Base-by-base conservation (phyloP, 2,888 invertebrate species). In the Ecliptopera silaceata region DNA sequence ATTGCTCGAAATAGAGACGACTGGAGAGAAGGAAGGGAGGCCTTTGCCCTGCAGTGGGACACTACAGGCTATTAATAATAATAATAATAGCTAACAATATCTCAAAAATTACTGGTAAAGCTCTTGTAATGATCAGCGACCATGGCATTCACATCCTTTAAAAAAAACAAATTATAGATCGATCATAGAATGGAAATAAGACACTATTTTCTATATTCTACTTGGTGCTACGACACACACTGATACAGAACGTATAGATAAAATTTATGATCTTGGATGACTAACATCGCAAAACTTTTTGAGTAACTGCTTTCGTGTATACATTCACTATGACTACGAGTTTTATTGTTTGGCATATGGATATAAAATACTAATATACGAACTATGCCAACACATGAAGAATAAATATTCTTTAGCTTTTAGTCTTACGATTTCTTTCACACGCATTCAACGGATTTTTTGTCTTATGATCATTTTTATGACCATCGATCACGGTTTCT, bases 261-360 rank as follows among this genome's bases (percentile, higher is more conserved):
- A 43, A 56, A 59, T 61, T 63, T 65, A 63, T 57, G 56, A 46
- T 55, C 49, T 49, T 51, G 49, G 45, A 50, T 57, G 47, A 12
- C 47, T 39, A 46, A 44, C 54, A 44, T 47, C 48, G 50, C 53
- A 58, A 69, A 77, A 80, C 61, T 77, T 75, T 84, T 80, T 81
- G 73, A 74, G 68, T 79, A 80, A 83, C 69, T 71, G 67, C 70
- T 73, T 79, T 83, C 88, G 86, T 86, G 88, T 75, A 72, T 71
- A 68, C 69, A 55, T 63, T 68, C 72, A 77, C 74, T 80, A 74
- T 71, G 69, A 80, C 74, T 77, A 74, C 69, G 70, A 75, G 69
- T 79, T 68, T 76, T 82, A 83, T 81, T 79, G 71, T 69, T 74
- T 70, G 72, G 74, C 79, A 82, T 85, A 75, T 80, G 82, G 71